Percentiles rank a stretch among this genome's conserved stretches.
Conservation (phyloP, 2,888 invertebrate genomes). For the Agapostemon virescens region DNA sequence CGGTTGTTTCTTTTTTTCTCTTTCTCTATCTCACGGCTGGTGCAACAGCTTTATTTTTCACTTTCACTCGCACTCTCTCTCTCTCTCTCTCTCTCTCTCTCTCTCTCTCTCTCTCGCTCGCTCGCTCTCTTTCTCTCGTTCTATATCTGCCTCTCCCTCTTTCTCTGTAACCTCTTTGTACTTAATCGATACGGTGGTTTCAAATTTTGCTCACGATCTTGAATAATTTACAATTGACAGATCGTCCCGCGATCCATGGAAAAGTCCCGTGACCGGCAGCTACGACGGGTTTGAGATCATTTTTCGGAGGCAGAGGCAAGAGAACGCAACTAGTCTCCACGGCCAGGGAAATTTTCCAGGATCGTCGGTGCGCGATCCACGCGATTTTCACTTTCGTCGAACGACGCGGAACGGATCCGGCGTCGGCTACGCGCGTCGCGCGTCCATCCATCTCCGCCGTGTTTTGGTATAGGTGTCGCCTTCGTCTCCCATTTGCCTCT, state of each 20-base stretch:
- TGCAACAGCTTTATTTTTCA: constrained; percentile 19
- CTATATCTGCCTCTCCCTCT: constrained; percentile 16
- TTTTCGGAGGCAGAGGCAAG: constrained; percentile 13
- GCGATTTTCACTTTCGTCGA: constrained; percentile 9
- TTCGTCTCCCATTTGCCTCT: neutral
- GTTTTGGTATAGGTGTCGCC: constrained; percentile 45
- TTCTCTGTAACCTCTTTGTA: constrained; percentile 58
- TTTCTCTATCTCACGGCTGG: constrained; percentile 8
- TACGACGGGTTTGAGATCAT: constrained; percentile 10
- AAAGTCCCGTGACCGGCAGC: constrained; percentile 15
- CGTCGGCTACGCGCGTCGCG: constrained; percentile 43
- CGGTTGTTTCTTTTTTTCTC: constrained; percentile 28
- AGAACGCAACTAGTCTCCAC: constrained; percentile 29
- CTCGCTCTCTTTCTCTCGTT: neutral
- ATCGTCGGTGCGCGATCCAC: constrained; percentile 29
- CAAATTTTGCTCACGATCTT: constrained; percentile 37
- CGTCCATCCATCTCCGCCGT: constrained; percentile 21
- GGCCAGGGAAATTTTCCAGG: constrained; percentile 38
- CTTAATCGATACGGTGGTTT: constrained; percentile 64
- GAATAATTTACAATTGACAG: constrained; percentile 40
- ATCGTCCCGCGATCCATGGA: constrained; percentile 20
- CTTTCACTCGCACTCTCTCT: neutral
- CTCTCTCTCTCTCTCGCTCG: constrained; percentile 28
- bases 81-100: constrained; percentile 17
- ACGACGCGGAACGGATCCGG: constrained; percentile 8